Conservation (phyloP, 1,140 invertebrate genomes). For the Heliconius melpomene region DNA sequence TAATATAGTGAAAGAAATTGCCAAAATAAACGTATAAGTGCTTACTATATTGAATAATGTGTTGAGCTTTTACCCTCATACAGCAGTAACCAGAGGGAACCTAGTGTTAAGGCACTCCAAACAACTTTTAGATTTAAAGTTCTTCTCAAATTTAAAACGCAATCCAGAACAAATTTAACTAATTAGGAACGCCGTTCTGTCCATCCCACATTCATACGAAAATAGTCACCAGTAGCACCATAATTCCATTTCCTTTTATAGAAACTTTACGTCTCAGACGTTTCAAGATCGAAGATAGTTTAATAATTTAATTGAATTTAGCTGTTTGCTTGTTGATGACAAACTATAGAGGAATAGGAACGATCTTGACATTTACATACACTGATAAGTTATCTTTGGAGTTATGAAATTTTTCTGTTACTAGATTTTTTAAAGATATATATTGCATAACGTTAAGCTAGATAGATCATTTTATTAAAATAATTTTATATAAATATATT, state of each 20-base stretch:
- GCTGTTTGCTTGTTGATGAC: constrained; percentile 46
- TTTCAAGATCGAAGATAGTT: constrained; percentile 45
- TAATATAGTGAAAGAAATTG: too few species aligned
- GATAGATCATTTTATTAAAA: background rate
- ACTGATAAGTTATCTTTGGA: constrained; percentile 19
- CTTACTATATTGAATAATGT: too few species aligned
- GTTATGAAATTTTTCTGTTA: constrained; percentile 31
- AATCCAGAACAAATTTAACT: background rate
- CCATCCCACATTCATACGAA: constrained; percentile 44
- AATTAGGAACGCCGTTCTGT: background rate
- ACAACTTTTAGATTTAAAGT: too few species aligned
- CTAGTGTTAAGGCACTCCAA: too few species aligned
- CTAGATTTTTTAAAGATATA: background rate
- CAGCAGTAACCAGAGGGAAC: too few species aligned
- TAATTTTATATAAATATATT: too few species aligned
- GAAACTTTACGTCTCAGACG: constrained; percentile 53
- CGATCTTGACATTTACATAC: constrained; percentile 19
- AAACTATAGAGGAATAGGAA: constrained; percentile 14
- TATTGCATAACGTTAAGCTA: background rate
- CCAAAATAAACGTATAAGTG: too few species aligned
- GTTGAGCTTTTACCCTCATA: too few species aligned
- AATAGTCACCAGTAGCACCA: constrained; percentile 47
- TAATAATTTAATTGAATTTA: constrained; percentile 46
- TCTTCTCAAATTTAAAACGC: too few species aligned
- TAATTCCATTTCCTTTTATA: constrained; percentile 67